phyloP scores from a whole-genome alignment of 2,888 invertebrate species.

The Apomyelois bistriatella region DNA sequence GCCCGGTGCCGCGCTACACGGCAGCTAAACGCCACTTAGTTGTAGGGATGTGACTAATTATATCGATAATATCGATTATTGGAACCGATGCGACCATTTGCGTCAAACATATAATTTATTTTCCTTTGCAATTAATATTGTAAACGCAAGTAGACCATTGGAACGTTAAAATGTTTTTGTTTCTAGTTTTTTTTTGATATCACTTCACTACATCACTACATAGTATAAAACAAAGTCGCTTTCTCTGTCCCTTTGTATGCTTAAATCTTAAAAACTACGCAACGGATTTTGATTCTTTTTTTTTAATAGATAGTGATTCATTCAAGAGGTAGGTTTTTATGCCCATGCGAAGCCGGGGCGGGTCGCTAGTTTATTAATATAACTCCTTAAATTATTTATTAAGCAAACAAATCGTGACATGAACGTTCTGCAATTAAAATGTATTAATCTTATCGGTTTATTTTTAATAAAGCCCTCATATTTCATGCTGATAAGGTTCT shows the following conservation, averaged over 20 bases:
- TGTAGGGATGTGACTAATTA: constrained; percentile 34
- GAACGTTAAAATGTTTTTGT: not conserved
- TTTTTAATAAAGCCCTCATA: not conserved
- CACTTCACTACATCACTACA: no score
- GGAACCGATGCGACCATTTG: constrained; percentile 3
- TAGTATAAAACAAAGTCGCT: no score
- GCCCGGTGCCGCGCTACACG: constrained; percentile 49
- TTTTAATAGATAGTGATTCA: no score
- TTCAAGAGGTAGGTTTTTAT: no score
- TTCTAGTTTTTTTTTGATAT: no score
- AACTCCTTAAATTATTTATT: not conserved
- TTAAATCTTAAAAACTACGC: no score
- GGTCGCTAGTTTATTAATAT: not conserved
- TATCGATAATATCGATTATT: constrained; percentile 25
- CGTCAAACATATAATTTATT: constrained; percentile 14
- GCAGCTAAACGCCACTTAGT: constrained; percentile 63
- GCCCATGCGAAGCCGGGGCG: no score
- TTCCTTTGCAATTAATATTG: not conserved
- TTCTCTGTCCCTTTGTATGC: no score
- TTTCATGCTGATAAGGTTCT: not conserved
- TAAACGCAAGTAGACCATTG: not conserved
- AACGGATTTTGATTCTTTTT: no score
- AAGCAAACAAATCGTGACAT: no score
- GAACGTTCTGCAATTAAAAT: not conserved
- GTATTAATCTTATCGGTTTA: no score